Evolutionary conservation across 53 echinoderm and acorn worm species (phyloP).

Genomic region (Actinopyga echinites): DNA sequence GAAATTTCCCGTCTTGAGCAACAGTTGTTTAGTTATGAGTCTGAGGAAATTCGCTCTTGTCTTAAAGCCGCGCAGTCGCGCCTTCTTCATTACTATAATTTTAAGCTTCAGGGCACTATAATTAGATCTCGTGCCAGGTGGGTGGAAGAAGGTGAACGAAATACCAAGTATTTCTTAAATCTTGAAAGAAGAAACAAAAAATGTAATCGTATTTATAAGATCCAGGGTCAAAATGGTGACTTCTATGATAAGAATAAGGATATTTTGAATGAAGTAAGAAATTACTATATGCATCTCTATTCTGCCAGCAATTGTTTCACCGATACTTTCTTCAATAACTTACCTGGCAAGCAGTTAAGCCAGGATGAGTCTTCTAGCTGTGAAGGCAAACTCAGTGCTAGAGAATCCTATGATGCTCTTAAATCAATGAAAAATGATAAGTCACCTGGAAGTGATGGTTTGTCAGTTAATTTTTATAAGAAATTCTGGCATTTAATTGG

Average conservation of each 20-base stretch:
- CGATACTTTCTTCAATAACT: background rate
- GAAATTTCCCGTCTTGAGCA: background rate
- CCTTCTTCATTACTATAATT: background rate
- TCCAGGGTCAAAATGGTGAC: background rate
- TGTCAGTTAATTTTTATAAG: constrained; percentile 35
- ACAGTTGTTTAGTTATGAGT: background rate
- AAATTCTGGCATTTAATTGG: background rate
- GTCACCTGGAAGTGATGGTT: constrained; percentile 62
- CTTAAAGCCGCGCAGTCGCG: background rate
- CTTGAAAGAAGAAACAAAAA: background rate
- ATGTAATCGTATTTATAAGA: background rate
- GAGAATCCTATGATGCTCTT: background rate
- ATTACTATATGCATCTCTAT: background rate
- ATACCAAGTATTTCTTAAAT: background rate
- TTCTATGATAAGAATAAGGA: background rate
- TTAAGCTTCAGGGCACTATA: constrained; percentile 5
- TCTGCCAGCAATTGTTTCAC: background rate
- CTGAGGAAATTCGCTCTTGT: background rate
- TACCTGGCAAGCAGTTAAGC: background rate
- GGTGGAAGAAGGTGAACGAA: constrained; percentile 10
- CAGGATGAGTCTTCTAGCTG: background rate
- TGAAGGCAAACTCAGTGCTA: background rate
- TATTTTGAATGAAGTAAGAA: background rate
- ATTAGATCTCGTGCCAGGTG: constrained; percentile 1
- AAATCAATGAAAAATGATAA: constrained; percentile 41